Conservation (phyloP, 2,113 vertebrate genomes). For the Tauraco erythrolophus region DNA sequence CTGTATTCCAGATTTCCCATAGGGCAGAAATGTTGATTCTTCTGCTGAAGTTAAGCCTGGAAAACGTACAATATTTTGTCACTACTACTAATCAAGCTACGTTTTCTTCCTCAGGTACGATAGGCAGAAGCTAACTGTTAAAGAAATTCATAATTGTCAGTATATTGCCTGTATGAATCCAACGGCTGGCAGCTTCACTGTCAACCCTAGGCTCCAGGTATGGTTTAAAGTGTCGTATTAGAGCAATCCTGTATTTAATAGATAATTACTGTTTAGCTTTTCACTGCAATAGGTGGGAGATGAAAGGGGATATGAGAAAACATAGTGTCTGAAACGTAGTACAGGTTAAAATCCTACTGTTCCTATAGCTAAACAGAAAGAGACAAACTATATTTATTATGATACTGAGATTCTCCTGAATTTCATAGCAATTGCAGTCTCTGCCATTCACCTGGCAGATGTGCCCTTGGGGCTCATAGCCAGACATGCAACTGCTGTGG, state of each 20-base stretch:
- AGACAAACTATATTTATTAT: neutral
- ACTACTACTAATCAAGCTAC: neutral
- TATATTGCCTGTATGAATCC: constrained; percentile 86
- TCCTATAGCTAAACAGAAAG: neutral
- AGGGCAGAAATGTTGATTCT: neutral
- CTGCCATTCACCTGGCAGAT: neutral
- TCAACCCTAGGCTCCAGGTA: constrained; percentile 86
- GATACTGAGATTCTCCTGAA: neutral
- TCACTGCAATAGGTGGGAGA: neutral
- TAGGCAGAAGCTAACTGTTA: constrained; percentile 81
- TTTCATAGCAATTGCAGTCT: neutral
- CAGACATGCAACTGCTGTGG: neutral
- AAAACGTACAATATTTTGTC: neutral
- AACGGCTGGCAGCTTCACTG: constrained; percentile 80
- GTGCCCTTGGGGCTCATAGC: neutral
- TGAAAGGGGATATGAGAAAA: neutral
- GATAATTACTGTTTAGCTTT: neutral
- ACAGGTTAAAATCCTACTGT: neutral
- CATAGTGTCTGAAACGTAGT: neutral
- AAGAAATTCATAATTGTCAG: constrained; percentile 83
- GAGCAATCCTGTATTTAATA: neutral
- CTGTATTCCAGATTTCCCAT: neutral
- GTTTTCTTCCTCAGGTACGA: constrained; percentile 75
- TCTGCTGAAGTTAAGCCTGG: neutral
- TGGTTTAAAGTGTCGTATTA: neutral